Evolutionary conservation across 2,888 invertebrate genomes (phyloP), one percentile per base, ranked within the genome.

Genomic region (Stegophylla sp.): DNA sequence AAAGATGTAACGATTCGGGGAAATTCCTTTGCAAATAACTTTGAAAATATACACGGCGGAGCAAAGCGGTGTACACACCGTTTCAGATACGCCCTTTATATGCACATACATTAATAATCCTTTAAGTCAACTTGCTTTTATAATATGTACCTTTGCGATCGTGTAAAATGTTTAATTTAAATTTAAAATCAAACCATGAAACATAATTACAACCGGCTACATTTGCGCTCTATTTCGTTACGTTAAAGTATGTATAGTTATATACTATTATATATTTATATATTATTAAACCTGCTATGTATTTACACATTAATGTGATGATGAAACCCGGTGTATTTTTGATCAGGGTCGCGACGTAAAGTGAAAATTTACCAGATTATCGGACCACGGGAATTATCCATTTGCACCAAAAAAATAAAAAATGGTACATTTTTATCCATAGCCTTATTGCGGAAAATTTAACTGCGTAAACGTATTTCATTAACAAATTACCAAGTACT

Each of bases 131-230:
- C 63, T 63, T 23, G 74, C 34, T 51, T 64, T 63, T 51, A 74
- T 74, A 61, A 72, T 59, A 34, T 74, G 48, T 63, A 63, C 63
- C 63, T 74, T 63, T 34, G 61, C 48, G 48, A 63, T 48, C 15
- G 74, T 45, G 45, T 45, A 48, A 73, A 61, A 63, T 63, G 48
- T 74, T 63, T 63, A 74, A 74, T 74, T 63, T 74, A 63, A 74
- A 61, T 61, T 34, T 73, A 61, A 61, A 61, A 45, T 56, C 13
- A 61, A 61, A 69, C 26, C 12, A 4, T 69, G 28, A 34, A 48
- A 69, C 26, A 69, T 34, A 69, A 48, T 48, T 26, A 48, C n/a
- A 69, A n/a, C 20, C 0, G 20, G 5, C 20, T 20, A 13, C n/a
- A 74, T 72, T 56, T 72, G 43, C 17, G 56, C 41, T 43, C 20